Conservation (phyloP, 2,888 invertebrate species). For the Brachycybe producta region DNA sequence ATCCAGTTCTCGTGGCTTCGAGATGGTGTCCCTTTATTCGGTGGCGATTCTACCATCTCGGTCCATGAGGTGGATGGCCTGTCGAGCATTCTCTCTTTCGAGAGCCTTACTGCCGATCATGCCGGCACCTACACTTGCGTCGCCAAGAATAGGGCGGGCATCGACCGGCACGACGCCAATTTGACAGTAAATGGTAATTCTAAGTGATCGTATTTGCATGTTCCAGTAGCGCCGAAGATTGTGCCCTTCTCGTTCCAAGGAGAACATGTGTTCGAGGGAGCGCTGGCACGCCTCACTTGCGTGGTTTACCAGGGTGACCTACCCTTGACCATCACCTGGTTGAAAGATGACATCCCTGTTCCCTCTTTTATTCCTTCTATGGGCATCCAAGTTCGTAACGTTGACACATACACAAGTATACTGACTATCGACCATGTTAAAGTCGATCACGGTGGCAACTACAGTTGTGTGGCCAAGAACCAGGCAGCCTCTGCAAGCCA, state of each 20-base stretch:
- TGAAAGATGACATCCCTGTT: slow-evolving; percentile 8
- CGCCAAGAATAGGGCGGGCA: slow-evolving; percentile 45
- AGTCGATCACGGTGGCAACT: slow-evolving; percentile 13
- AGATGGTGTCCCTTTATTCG: slow-evolving; percentile 43
- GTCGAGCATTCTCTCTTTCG: slow-evolving; percentile 42
- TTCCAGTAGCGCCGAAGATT: slow-evolving; percentile 18
- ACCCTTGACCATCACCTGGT: slow-evolving; percentile 14
- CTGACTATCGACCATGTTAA: slow-evolving; percentile 14
- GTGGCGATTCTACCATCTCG: slow-evolving; percentile 24
- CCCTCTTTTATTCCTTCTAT: slow-evolving; percentile 6
- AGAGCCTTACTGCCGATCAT: slow-evolving; percentile 27
- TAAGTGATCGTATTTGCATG: neutral
- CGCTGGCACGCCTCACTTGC: slow-evolving; percentile 16
- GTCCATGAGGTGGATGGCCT: slow-evolving; percentile 7
- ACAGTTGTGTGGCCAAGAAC: slow-evolving; percentile 20
- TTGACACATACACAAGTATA: slow-evolving; percentile 17
- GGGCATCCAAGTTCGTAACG: slow-evolving; percentile 19
- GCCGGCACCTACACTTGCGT: neutral
- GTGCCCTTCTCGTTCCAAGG: slow-evolving; percentile 19
- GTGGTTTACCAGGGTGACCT: slow-evolving; percentile 19
- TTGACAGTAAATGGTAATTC: slow-evolving; percentile 67
- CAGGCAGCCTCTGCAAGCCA: slow-evolving; percentile 22
- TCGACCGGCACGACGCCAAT: slow-evolving; percentile 63
- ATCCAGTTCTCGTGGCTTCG: slow-evolving; percentile 67
- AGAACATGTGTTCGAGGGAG: slow-evolving; percentile 16